Conservation (phyloP, 2,888 invertebrate genomes). For the Drosophila anomalipes region DNA sequence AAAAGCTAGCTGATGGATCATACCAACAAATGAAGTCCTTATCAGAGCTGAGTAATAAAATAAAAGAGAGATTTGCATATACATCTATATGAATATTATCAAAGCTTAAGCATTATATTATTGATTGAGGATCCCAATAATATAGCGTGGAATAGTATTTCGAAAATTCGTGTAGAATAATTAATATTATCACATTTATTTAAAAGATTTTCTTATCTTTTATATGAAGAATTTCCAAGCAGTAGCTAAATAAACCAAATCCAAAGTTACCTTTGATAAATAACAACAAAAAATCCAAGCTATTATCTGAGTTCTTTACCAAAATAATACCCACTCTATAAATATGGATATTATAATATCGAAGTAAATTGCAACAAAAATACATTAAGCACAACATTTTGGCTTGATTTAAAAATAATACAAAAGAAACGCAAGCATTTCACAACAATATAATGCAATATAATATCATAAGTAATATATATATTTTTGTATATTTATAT, state of each 20-base stretch:
- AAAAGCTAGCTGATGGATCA: background rate
- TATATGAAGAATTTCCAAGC: background rate
- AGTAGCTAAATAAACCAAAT: background rate
- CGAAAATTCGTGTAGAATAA: background rate
- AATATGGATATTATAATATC: background rate
- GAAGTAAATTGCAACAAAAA: background rate
- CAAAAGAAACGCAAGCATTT: conserved; percentile 9
- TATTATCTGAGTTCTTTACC: background rate
- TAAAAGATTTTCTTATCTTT: background rate
- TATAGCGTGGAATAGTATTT: background rate
- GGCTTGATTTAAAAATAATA: conserved; percentile 2
- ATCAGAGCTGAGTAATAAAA: background rate
- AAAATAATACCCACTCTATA: background rate
- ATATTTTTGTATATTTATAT: background rate
- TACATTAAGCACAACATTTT: background rate
- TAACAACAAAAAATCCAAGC: background rate
- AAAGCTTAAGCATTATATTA: background rate
- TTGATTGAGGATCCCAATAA: background rate
- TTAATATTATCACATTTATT: too few relatives aligned
- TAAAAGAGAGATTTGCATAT: background rate
- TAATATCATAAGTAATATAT: background rate
- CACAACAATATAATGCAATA: background rate
- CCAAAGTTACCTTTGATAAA: background rate
- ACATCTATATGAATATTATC: background rate
- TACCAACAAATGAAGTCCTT: background rate